phyloP scores from a whole-genome alignment of 30 jellyfish, hydroid and myxozoan species.

The Aurelia sp. region DNA sequence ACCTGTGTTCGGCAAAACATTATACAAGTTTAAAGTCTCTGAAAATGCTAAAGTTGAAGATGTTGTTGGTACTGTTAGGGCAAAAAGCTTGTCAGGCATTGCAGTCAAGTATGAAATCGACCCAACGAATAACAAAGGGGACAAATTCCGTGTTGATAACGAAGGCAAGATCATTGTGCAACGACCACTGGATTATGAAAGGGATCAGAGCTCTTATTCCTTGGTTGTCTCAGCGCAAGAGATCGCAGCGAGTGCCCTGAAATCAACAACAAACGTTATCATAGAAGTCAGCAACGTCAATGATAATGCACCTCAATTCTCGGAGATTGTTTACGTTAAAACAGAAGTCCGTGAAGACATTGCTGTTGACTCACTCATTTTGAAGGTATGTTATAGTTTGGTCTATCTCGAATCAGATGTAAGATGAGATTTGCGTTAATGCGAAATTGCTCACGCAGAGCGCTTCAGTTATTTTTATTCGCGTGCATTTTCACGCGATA shows the following conservation, averaged over 20 bases:
- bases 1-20: slow-evolving; percentile 65
- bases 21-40: slow-evolving; percentile 85
- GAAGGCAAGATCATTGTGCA: slow-evolving; percentile 81
- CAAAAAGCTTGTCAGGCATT: slow-evolving; percentile 95
- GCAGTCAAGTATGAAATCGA: slow-evolving; percentile 72
- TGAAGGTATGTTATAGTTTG: slow-evolving; percentile 45
- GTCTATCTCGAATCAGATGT: no score
- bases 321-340: slow-evolving; percentile 74
- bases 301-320: slow-evolving; percentile 87
- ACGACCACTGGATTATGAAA: slow-evolving; percentile 85
- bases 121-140: slow-evolving; percentile 76
- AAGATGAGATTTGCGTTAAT: no score
- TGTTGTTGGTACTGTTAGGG: slow-evolving; percentile 76
- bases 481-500: no score
- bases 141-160: slow-evolving; percentile 82
- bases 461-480: no score
- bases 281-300: slow-evolving; percentile 80
- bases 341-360: slow-evolving; percentile 76
- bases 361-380: slow-evolving; percentile 50
- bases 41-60: slow-evolving; percentile 85
- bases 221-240: slow-evolving; percentile 88
- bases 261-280: slow-evolving; percentile 71
- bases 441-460: no score
- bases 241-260: slow-evolving; percentile 70
- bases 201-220: slow-evolving; percentile 66